These are phyloP conservation scores for Saturnia pavonia DNA, from an alignment of 2,888 invertebrate genomes.

Conservation along the genomic window DNA sequence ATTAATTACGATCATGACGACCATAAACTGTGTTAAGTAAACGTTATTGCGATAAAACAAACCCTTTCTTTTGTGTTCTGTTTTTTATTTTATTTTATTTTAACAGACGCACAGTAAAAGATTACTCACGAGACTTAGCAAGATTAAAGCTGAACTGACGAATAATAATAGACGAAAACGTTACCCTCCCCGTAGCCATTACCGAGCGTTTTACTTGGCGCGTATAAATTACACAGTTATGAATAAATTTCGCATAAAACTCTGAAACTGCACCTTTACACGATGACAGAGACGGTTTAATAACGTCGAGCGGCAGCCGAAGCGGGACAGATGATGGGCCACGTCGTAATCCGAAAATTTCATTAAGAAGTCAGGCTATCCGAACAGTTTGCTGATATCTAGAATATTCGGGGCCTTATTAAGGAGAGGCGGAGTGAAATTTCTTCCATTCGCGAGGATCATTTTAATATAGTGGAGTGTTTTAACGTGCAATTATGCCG, in stretches of 20 bases:
- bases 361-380: conserved; percentile 78
- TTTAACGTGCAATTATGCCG: conserved; percentile 57
- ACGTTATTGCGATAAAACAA: no score
- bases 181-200: conserved; percentile 66
- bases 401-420: conserved; percentile 55
- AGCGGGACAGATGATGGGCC: conserved; percentile 49
- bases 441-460: conserved; percentile 6
- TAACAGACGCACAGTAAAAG: conserved; percentile 34
- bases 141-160: conserved; percentile 70
- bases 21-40: no score
- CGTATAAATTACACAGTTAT: conserved; percentile 82
- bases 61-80: neutral
- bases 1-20: no score
- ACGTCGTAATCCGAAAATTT: conserved; percentile 80
- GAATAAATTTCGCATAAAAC: conserved; percentile 83
- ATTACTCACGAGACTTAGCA: conserved; percentile 61
- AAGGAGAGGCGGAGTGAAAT: conserved; percentile 11
- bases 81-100: neutral
- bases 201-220: conserved; percentile 73
- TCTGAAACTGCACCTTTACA: conserved; percentile 77
- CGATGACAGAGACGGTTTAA: conserved; percentile 56
- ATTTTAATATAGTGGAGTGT: conserved; percentile 62
- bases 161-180: conserved; percentile 67
- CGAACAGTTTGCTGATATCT: conserved; percentile 75
- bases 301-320: conserved; percentile 36